Evolutionary conservation across 2,888 invertebrate genomes (phyloP).

Genomic region (Alcis repandata): DNA sequence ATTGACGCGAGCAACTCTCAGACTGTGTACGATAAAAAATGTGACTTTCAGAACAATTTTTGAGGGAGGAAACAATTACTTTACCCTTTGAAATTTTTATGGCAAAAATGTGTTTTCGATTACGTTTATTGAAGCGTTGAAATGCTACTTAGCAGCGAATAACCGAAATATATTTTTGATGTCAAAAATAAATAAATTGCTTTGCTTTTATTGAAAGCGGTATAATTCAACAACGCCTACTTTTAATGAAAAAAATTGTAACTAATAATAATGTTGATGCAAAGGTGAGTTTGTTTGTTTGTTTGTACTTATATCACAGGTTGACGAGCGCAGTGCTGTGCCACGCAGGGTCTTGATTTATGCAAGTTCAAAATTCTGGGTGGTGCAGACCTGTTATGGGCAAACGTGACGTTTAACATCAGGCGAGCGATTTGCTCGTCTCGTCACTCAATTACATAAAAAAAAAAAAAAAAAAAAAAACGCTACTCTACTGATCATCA

Average conservation of each 20-base stretch:
- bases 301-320: too few species aligned
- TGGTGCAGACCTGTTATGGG: too few species aligned
- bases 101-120: slow-evolving; percentile 53
- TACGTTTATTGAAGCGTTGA: slow-evolving; percentile 43
- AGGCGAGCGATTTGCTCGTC: too few species aligned
- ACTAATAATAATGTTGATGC: too few species aligned
- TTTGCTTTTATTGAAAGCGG: not conserved
- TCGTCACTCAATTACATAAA: too few species aligned
- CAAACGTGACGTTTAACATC: too few species aligned
- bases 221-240: slow-evolving; percentile 2
- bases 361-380: too few species aligned
- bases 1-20: slow-evolving; percentile 40
- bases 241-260: not conserved
- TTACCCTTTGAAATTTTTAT: slow-evolving; percentile 60
- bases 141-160: slow-evolving; percentile 36
- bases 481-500: too few species aligned
- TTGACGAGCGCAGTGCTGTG: too few species aligned
- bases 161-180: slow-evolving; percentile 8
- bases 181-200: slow-evolving; percentile 19
- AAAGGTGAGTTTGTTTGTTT: too few species aligned
- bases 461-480: too few species aligned
- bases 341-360: too few species aligned
- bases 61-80: slow-evolving; percentile 64
- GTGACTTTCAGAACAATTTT: slow-evolving; percentile 65
- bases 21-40: slow-evolving; percentile 67